Conservation (phyloP, 2,888 invertebrate genomes). For the Agrotis clavis region DNA sequence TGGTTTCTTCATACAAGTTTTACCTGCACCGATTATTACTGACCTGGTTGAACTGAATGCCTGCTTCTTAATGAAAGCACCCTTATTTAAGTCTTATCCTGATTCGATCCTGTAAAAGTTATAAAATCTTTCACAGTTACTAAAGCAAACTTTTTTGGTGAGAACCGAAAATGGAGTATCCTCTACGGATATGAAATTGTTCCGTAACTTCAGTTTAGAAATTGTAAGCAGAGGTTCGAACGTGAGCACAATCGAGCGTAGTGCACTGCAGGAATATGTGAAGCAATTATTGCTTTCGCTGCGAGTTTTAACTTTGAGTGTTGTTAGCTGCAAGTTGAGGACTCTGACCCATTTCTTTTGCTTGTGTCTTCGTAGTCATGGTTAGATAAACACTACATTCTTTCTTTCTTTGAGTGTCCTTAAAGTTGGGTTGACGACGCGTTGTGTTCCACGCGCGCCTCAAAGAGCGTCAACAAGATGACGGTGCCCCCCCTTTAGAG, state of each 20-base stretch:
- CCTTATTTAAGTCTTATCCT: not conserved
- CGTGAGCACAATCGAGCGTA: constrained; percentile 13
- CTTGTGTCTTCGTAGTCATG: constrained; percentile 46
- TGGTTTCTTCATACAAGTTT: no score
- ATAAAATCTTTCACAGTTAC: not conserved
- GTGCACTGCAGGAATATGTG: constrained; percentile 23
- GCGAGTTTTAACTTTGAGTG: constrained; percentile 56
- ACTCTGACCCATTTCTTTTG: constrained; percentile 61
- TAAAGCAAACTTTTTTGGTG: not conserved
- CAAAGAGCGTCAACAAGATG: no score
- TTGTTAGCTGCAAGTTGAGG: constrained; percentile 48
- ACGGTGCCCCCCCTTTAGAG: no score
- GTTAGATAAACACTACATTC: constrained; percentile 55
- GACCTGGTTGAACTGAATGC: no score
- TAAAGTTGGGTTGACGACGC: no score
- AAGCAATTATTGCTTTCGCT: constrained; percentile 57
- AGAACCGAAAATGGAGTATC: not conserved
- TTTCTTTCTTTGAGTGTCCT: constrained; percentile 45
- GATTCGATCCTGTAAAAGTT: not conserved
- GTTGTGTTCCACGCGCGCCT: no score
- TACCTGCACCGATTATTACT: no score
- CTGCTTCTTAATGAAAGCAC: no score
- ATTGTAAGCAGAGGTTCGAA: constrained; percentile 12
- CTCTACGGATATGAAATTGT: not conserved
- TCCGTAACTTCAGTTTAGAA: constrained; percentile 23